Conservation (phyloP, 2,888 invertebrate genomes). For the Boloria euphrosyne region DNA sequence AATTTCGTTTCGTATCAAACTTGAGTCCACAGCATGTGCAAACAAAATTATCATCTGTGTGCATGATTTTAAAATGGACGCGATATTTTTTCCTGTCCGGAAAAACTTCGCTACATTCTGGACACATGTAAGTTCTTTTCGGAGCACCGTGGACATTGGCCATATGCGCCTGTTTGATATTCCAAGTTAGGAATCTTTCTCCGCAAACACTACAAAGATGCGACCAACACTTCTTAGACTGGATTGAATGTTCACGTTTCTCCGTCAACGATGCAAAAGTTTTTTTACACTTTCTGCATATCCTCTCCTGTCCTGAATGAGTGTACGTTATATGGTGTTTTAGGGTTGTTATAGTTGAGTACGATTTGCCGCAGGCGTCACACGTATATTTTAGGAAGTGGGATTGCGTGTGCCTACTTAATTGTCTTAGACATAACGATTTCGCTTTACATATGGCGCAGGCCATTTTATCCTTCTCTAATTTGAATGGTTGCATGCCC, state of each 20-base stretch:
- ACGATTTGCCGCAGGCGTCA: slow-evolving; percentile 71
- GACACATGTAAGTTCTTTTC: slow-evolving; percentile 59
- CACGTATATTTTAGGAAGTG: slow-evolving; percentile 70
- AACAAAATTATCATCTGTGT: slow-evolving; percentile 64
- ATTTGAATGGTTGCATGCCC: slow-evolving; percentile 66
- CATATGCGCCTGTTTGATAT: slow-evolving; percentile 61
- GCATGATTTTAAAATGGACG: slow-evolving; percentile 60
- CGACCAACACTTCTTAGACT: slow-evolving; percentile 62
- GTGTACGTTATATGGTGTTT: slow-evolving; percentile 62
- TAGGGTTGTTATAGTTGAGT: slow-evolving; percentile 62
- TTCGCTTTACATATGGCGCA: slow-evolving; percentile 65
- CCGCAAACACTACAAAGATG: slow-evolving; percentile 66
- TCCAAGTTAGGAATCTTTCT: slow-evolving; percentile 62
- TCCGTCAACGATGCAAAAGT: slow-evolving; percentile 59
- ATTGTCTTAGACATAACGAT: slow-evolving; percentile 57
- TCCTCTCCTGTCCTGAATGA: slow-evolving; percentile 57
- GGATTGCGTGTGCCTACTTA: slow-evolving; percentile 67
- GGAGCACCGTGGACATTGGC: slow-evolving; percentile 56
- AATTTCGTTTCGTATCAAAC: slow-evolving; percentile 59
- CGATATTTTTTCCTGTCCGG: slow-evolving; percentile 60
- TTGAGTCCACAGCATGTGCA: slow-evolving; percentile 69
- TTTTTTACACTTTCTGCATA: slow-evolving; percentile 66
- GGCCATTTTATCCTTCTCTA: slow-evolving; percentile 57
- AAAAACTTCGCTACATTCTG: slow-evolving; percentile 63
- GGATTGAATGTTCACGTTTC: slow-evolving; percentile 58